Base-by-base conservation (phyloP, 2,888 invertebrate species). In the Drosophila mercatorum region DNA sequence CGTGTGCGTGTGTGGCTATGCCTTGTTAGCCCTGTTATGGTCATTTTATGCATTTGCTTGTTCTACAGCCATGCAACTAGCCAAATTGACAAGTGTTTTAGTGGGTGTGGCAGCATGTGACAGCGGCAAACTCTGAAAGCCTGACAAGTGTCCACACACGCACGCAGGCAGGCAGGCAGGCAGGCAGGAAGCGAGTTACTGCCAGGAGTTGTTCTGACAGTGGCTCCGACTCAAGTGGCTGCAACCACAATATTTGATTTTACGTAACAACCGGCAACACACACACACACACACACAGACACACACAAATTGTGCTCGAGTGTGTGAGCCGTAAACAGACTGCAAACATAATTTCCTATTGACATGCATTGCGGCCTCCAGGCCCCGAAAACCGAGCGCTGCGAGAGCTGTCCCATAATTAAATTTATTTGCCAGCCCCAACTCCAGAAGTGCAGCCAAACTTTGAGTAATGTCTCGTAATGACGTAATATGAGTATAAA, bases 11-110 rank as follows among this genome's bases (percentile, higher is more conserved):
- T 34, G 38, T 53, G 40, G 47, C 46, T 43, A 22, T 14, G 58
- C 52, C 52, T 34, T 63, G 68, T 59, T 22, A 43, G 31, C 56
- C 46, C 76, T 73, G 73, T 67, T 68, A 77, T 81, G 81, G 81
- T 66, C 81, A 80, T 74, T 72, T 74, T 83, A 80, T 83, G 78
- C 83, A 80, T 83, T 68, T 74, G 60, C 74, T 72, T 75, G 83
- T 82, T 64, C 55, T 53, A 71, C 82, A 75, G 64, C 65, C 64
- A 60, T 67, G 78, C 72, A 72, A 64, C 78, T 61, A 12, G 41
- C 51, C 53, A 56, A 65, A 79, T 82, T 80, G 80, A 79, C 78
- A 82, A 82, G 83, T 63, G 76, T 80, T 70, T 70, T 46, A 46
- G 55, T 71, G 72, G 71, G 64, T 31, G 72, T 64, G 72, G 71